Percentiles rank a stretch among this genome's conserved stretches.
phyloP scores from a whole-genome alignment of 1,140 invertebrate genomes.

The Glossosoma conforme region DNA sequence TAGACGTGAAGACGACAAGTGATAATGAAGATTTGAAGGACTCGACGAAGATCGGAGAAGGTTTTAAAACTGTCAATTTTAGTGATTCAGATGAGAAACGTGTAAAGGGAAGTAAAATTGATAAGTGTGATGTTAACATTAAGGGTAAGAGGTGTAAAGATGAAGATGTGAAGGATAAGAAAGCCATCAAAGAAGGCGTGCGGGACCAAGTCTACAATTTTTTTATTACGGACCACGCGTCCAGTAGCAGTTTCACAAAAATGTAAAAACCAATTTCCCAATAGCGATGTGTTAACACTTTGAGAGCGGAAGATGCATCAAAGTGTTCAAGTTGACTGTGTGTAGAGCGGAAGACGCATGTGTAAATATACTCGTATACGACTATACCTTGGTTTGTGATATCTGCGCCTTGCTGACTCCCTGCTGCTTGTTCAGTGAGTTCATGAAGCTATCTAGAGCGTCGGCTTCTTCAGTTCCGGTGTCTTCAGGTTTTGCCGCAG shows the following conservation, averaged over 20 bases:
- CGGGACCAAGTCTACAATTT: no score
- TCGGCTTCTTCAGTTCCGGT: slow-evolving; percentile 47
- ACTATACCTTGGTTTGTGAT: slow-evolving; percentile 46
- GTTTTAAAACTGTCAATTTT: background rate
- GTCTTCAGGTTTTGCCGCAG: slow-evolving; percentile 33
- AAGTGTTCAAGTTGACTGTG: no score
- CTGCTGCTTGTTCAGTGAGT: slow-evolving; percentile 46
- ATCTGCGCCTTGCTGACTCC: slow-evolving; percentile 45
- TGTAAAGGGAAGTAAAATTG: slow-evolving; percentile 3
- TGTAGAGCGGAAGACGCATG: no score
- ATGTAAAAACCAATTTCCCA: no score
- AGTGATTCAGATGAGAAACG: background rate
- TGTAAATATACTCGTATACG: no score
- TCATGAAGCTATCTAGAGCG: slow-evolving; percentile 72
- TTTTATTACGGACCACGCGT: no score
- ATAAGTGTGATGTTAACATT: slow-evolving; percentile 1
- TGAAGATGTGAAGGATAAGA: slow-evolving; percentile 14
- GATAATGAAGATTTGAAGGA: no score
- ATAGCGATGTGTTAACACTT: no score
- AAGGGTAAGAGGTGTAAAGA: slow-evolving; percentile 9
- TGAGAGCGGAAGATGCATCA: no score
- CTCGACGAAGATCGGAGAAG: background rate
- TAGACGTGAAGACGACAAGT: background rate
- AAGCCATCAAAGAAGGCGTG: slow-evolving; percentile 2
- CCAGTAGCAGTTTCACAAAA: no score